Percentiles rank a stretch among this genome's conserved stretches.
Evolutionary conservation across 2,113 vertebrate genomes (phyloP).

Genomic region (Chaenogobius annularis): DNA sequence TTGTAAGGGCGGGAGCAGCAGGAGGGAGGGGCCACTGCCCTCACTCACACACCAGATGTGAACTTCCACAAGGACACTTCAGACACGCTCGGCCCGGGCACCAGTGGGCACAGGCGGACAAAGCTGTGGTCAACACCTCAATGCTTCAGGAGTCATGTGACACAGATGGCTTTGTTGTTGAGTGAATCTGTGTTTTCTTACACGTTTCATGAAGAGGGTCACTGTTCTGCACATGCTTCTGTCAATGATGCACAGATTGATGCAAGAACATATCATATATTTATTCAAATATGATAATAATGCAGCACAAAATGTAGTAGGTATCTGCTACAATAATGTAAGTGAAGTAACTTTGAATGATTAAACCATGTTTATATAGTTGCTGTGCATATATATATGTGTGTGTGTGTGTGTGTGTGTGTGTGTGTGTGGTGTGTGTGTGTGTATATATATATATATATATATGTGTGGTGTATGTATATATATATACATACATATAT

Average conservation of each 20-base stretch:
- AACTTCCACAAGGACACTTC: conserved; percentile 73
- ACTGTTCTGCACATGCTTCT: conserved; percentile 37
- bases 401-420: too few relatives aligned
- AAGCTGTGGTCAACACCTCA: conserved; percentile 35
- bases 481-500: too few relatives aligned
- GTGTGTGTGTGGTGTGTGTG: too few relatives aligned
- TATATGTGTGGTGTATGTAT: too few relatives aligned
- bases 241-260: neutral
- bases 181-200: conserved; percentile 44
- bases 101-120: conserved; percentile 29
- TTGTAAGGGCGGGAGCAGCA: conserved; percentile 76
- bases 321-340: too few relatives aligned
- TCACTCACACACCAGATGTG: conserved; percentile 89
- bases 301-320: too few relatives aligned
- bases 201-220: conserved; percentile 33
- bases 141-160: conserved; percentile 29
- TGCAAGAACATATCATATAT: neutral
- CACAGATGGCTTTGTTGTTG: conserved; percentile 44
- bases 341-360: too few relatives aligned
- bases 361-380: too few relatives aligned
- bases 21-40: conserved; percentile 74
- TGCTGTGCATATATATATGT: too few relatives aligned
- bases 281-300: too few relatives aligned
- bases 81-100: conserved; percentile 50
- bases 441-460: too few relatives aligned